Conservation (phyloP, 2,113 vertebrate species). For the Psephotus haematonotus region DNA sequence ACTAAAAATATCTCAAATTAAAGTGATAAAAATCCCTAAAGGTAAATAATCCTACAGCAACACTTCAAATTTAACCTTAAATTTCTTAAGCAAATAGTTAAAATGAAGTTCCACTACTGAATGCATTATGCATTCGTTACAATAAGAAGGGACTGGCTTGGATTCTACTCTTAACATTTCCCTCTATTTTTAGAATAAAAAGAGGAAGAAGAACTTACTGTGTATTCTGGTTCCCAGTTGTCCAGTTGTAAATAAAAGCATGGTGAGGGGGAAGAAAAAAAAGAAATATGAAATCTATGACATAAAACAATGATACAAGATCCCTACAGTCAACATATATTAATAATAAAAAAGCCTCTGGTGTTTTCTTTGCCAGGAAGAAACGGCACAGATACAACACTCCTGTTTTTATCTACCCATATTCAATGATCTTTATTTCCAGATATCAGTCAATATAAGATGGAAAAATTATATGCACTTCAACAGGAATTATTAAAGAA, state of each 20-base stretch:
- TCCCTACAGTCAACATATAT: conserved; percentile 26
- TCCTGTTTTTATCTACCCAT: neutral
- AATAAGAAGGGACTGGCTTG: neutral
- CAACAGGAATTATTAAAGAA: neutral
- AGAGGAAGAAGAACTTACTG: conserved; percentile 83
- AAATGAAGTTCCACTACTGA: neutral
- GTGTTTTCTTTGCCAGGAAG: neutral
- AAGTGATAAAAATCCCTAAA: conserved; percentile 26
- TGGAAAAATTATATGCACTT: neutral
- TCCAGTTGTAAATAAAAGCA: conserved; percentile 37
- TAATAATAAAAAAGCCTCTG: conserved; percentile 3
- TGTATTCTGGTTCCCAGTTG: conserved; percentile 85
- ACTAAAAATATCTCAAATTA: conserved; percentile 18
- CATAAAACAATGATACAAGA: conserved; percentile 47
- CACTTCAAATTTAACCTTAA: conserved; percentile 31
- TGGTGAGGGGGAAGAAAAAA: conserved; percentile 16
- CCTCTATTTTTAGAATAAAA: conserved; percentile 35
- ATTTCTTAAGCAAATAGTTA: conserved; percentile 31
- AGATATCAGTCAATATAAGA: neutral
- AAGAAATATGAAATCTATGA: conserved; percentile 49
- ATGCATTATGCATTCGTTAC: neutral
- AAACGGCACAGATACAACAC: neutral
- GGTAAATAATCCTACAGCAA: conserved; percentile 42
- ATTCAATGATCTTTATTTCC: neutral
- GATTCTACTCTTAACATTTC: neutral